Evolutionary conservation across 53 echinoderm and acorn worm species (phyloP), one percentile per base, ranked within the genome.

Genomic region (Echinometra lucunter): DNA sequence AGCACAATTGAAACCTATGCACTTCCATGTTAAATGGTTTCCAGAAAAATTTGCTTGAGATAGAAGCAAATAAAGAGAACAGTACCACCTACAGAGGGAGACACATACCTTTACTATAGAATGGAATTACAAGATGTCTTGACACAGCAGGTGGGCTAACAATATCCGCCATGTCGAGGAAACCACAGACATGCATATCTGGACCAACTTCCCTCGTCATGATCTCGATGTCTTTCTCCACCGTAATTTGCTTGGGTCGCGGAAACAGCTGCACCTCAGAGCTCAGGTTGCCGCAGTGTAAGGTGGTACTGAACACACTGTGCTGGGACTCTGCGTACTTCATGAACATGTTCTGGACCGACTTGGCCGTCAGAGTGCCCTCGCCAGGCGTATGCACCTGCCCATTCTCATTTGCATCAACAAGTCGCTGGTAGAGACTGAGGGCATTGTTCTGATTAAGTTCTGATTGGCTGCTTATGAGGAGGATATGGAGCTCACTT

Each of bases 121-220:
- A 91, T 57, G 98, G 98, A 16, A 98, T 72, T 19, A 98, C 96
- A 19, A 99, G 95, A 74, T 99, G 99, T 44, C 98, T 96, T 2
- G 99, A 99, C 12, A 98, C 92, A 3, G 97, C 91, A 4, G 99
- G 97, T 23, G 99, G 99, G 60, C 99, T 99, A 0, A 96, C 98
- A 23, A 97, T 94, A 93, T 99, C 99, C 2, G 91, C 88, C 92
- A 95, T 94, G 88, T 99, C 97, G 25, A 99, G 66, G 91, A 99
- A 99, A 2, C 99, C 99, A 35, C 97, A 99, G 56, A 99, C 95
- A 15, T 92, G 94, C 16, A 98, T 83, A 37, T 97, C 96, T 35
- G 90, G 44, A 27, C 95, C 94, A 12, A 97, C 66, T 25, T 66
- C 95, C 96, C 90, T 94, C 2, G 95, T 58, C 25, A 96, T 19